These are phyloP conservation scores for Brachypodius melanocephalos DNA, from an alignment of 2,113 vertebrate species.

Conservation along the genomic window DNA sequence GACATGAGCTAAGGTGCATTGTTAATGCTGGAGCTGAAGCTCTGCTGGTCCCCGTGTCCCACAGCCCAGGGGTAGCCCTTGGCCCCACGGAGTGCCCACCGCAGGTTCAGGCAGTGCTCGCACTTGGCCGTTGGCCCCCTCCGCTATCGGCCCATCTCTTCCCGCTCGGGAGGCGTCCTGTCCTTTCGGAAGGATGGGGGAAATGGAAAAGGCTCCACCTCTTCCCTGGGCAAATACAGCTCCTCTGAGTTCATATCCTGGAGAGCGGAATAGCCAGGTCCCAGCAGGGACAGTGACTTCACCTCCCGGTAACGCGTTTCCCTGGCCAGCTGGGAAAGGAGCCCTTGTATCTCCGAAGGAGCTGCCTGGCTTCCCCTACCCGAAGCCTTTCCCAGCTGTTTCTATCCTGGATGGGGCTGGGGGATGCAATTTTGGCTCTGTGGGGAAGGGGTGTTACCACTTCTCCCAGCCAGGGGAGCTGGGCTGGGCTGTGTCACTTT, in stretches of 20 bases:
- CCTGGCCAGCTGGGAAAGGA: conserved; percentile 59
- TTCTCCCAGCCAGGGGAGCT: background rate
- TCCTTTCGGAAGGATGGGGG: conserved; percentile 72
- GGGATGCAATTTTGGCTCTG: background rate
- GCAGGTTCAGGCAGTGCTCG: background rate
- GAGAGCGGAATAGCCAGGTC: conserved; percentile 51
- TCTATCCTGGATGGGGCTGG: background rate
- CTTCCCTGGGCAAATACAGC: conserved; percentile 67
- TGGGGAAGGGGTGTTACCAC: background rate
- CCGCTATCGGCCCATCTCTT: conserved; percentile 46
- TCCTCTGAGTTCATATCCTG: conserved; percentile 70
- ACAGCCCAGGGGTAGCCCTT: background rate
- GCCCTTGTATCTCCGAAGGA: conserved; percentile 36
- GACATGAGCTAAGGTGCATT: background rate
- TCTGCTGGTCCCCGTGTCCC: background rate
- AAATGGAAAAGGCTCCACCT: conserved; percentile 71
- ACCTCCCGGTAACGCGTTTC: conserved; percentile 55
- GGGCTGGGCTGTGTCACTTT: background rate
- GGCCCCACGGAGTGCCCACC: fast-evolving
- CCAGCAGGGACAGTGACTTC: conserved; percentile 68
- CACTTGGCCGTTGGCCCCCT: background rate
- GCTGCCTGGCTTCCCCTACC: background rate
- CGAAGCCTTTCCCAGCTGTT: conserved; percentile 28
- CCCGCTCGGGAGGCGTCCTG: conserved; percentile 47
- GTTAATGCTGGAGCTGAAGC: background rate